phyloP scores from a whole-genome alignment of 1,140 invertebrate species.

The Drosophila pectinifera region DNA sequence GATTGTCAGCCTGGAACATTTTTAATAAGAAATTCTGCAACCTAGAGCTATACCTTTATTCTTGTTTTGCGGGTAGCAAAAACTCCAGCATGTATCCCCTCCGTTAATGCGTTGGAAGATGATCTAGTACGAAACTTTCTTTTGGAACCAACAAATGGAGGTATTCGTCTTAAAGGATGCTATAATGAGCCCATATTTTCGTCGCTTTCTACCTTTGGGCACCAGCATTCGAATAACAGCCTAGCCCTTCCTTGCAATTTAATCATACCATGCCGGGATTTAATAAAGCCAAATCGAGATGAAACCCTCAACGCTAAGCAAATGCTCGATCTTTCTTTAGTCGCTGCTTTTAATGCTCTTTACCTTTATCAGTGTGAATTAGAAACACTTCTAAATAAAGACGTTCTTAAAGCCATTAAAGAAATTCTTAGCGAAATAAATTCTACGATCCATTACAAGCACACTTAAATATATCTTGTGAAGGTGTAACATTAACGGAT shows the following conservation, averaged over 20 bases:
- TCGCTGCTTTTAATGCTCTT: constrained; percentile 96
- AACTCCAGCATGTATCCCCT: constrained; percentile 87
- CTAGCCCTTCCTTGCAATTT: constrained; percentile 96
- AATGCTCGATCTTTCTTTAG: constrained; percentile 85
- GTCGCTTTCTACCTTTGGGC: constrained; percentile 97
- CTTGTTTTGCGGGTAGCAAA: constrained; percentile 96
- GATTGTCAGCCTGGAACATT: constrained; percentile 96
- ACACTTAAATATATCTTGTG: constrained; percentile 97
- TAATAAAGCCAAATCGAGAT: constrained; percentile 15
- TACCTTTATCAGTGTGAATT: constrained; percentile 96
- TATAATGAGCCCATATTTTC: constrained; percentile 98
- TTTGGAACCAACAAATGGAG: constrained; percentile 97
- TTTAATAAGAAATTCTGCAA: constrained; percentile 94
- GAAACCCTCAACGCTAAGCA: constrained; percentile 50
- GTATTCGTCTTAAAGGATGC: constrained; percentile 97
- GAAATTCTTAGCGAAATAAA: constrained; percentile 88
- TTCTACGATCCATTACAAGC: constrained; percentile 90
- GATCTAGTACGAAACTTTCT: constrained; percentile 98
- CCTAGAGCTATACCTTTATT: constrained; percentile 93
- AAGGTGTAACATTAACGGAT: constrained; percentile 97
- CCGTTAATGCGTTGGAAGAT: constrained; percentile 86
- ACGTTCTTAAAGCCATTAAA: constrained; percentile 92
- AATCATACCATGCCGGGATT: constrained; percentile 90
- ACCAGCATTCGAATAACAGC: constrained; percentile 98
- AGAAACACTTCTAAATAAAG: constrained; percentile 96